Base-by-base conservation (phyloP, 2,113 vertebrate genomes). In the Dipodomys stephensi region DNA sequence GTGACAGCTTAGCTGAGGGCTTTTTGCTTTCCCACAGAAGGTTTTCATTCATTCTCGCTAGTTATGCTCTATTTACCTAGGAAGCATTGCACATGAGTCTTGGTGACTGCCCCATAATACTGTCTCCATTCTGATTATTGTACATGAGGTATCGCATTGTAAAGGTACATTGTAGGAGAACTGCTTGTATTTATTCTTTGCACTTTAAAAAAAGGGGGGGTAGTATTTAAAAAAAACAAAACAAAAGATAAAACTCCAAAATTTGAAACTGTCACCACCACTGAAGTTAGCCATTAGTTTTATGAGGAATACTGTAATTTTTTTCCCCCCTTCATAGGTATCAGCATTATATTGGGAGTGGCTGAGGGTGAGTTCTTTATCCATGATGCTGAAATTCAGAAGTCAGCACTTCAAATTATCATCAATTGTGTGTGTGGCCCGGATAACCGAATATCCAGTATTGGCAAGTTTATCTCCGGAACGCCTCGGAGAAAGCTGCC, bases 351-450 rank as follows among this genome's bases (percentile, higher is more conserved):
- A 94, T 98, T 99, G 97, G 98, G 99, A 74, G 99, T 99, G 90
- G 99, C 99, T 0, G 99, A 99, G 97, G 99, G 99, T 85, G 99
- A 99, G 89, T 99, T 99, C 84, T 99, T 99, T 96, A 99, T 99
- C 80, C 99, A 99, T 2, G 99, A 99, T 96, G 99, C 99, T 0
- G 99, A 99, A 97, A 99, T 99, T 97, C 99, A 99, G 98, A 99
- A 99, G 96, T 99, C 99, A 1, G 99, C 99, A 32, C 98, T 99
- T 97, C 99, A 99, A 96, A 99, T 99, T 95, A 99, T 99, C 97
- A 99, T 99, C 95, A 99, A 99, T 69, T 99, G 99, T 30, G 99
- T 99, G 2, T 99, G 99, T 68, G 99, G 99, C 64, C 99, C 99
- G 6, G 99, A 99, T 97, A 99, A 99, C 82, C 99, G 99, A 1